These are phyloP conservation scores for Agrypnus murinus DNA, from an alignment of 2,888 invertebrate genomes.

Conservation along the genomic window DNA sequence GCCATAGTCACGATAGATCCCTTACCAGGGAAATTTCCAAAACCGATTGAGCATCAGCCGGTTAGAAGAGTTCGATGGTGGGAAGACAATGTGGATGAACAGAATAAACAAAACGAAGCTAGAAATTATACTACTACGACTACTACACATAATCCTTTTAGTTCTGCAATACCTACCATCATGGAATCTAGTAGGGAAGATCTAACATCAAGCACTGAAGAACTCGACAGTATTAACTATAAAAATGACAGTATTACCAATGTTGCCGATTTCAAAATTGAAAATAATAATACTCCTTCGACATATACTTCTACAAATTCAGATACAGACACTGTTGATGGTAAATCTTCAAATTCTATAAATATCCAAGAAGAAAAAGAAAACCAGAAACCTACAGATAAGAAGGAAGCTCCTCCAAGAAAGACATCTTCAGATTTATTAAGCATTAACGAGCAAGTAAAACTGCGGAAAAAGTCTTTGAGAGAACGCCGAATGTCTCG, in stretches of 20 bases:
- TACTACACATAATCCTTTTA: not conserved
- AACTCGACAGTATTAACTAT: conserved; percentile 30
- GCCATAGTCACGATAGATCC: conserved; percentile 70
- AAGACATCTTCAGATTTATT: not conserved
- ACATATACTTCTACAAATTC: not conserved
- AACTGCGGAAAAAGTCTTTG: conserved; percentile 65
- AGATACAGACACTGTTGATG: not conserved
- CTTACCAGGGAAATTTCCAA: conserved; percentile 62
- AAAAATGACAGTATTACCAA: conserved; percentile 20
- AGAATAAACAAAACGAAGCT: conserved; percentile 42
- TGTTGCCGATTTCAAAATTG: not conserved
- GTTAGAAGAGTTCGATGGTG: conserved; percentile 60
- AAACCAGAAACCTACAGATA: conserved; percentile 4
- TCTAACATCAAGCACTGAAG: conserved; percentile 8
- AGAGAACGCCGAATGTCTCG: conserved; percentile 67
- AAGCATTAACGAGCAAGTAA: conserved; percentile 47
- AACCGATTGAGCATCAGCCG: conserved; percentile 48
- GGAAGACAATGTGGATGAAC: conserved; percentile 56
- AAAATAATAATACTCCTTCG: not conserved
- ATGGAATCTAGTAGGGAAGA: conserved; percentile 24
- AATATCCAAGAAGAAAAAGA: not conserved
- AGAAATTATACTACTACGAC: conserved; percentile 17
- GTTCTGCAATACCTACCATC: conserved; percentile 17
- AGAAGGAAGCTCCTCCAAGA: not conserved
- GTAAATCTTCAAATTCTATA: no score